Evolutionary conservation across 2,113 vertebrate genomes (phyloP).

Genomic region (Meriones unguiculatus): DNA sequence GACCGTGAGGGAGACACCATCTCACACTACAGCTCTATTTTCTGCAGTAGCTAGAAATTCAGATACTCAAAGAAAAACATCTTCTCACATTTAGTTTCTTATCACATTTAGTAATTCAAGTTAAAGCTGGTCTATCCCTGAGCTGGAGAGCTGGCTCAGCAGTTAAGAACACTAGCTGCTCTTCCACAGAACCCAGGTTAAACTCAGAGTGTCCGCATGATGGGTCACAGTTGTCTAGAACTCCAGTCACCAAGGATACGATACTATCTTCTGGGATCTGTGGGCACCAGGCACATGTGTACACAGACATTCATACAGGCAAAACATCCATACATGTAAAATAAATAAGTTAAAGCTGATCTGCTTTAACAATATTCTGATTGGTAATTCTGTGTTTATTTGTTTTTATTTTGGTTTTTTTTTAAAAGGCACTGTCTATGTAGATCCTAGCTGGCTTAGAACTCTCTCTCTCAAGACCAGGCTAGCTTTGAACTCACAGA

Average conservation of each 20-base stretch:
- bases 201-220: background rate
- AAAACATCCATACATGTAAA: background rate
- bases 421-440: background rate
- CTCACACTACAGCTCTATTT: background rate
- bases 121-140: slow-evolving; percentile 20
- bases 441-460: background rate
- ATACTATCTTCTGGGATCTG: background rate
- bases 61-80: slow-evolving; percentile 35
- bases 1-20: background rate
- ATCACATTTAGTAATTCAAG: background rate
- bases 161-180: background rate
- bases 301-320: background rate
- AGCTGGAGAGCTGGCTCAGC: background rate
- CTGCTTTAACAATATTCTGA: background rate
- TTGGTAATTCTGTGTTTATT: background rate
- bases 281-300: background rate
- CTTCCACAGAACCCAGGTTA: background rate
- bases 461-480: background rate
- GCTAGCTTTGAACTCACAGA: background rate
- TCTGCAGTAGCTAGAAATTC: slow-evolving; percentile 1
- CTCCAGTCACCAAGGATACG: background rate
- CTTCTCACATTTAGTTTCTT: background rate
- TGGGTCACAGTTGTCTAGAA: background rate
- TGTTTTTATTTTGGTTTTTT: background rate
- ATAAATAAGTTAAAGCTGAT: background rate